Evolutionary conservation across 2,888 invertebrate species (phyloP).

Genomic region (Tyria jacobaeae): DNA sequence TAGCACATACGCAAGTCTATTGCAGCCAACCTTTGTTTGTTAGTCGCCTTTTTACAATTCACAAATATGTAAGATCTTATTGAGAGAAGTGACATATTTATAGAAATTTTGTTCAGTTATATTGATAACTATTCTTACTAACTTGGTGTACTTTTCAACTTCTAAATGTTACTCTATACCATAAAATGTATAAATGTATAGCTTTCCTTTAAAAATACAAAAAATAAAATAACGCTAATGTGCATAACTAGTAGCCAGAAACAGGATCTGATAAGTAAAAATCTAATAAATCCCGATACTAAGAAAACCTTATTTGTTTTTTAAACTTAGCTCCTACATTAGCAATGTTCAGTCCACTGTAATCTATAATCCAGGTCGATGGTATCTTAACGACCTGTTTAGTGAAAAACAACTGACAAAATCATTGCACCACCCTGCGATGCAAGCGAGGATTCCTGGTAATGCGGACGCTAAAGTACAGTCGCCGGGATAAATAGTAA

Average conservation of each 20-base stretch:
- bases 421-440: constrained; percentile 57
- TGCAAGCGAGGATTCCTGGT: constrained; percentile 57
- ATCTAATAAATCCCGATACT: background rate
- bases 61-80: too few relatives aligned
- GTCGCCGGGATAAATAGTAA: constrained; percentile 29
- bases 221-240: background rate
- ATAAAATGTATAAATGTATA: too few relatives aligned
- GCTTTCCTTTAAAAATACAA: background rate
- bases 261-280: background rate
- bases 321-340: constrained; percentile 5
- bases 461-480: constrained; percentile 51
- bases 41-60: too few relatives aligned
- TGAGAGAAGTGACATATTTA: too few relatives aligned
- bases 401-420: constrained; percentile 68
- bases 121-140: too few relatives aligned
- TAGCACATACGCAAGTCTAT: too few relatives aligned
- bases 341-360: constrained; percentile 17
- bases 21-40: too few relatives aligned
- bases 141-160: too few relatives aligned
- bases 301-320: background rate
- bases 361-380: constrained; percentile 52
- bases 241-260: background rate
- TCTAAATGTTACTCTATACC: too few relatives aligned
- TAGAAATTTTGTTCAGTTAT: too few relatives aligned
- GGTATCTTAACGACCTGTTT: constrained; percentile 71